Evolutionary conservation across 92 coral and sea anemone species (phyloP).

Genomic region (Actinostola sp.): DNA sequence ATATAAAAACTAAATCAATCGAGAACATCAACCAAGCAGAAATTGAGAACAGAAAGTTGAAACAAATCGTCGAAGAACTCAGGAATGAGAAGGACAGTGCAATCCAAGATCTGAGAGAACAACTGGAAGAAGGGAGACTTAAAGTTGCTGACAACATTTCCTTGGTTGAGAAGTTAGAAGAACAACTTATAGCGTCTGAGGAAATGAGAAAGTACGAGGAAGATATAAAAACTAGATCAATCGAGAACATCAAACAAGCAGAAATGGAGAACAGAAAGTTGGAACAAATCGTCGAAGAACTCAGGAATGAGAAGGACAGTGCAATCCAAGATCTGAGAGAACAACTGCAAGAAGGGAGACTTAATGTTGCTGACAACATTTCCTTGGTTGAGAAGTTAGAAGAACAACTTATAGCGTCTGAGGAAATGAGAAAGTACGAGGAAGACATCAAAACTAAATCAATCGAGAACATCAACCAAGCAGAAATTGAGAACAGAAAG

Average conservation of each 20-base stretch:
- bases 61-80: conserved; percentile 58
- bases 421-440: no score
- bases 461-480: no score
- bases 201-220: not conserved
- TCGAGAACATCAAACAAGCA: no score
- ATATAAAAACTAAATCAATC: conserved; percentile 67
- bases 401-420: no score
- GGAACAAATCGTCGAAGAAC: no score
- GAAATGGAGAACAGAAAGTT: no score
- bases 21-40: conserved; percentile 73
- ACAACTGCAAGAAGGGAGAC: not conserved
- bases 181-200: not conserved
- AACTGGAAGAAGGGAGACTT: no score
- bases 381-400: not conserved
- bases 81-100: conserved; percentile 74
- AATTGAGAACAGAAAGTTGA: conserved; percentile 68
- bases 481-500: no score
- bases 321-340: not conserved
- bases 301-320: not conserved
- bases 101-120: conserved; percentile 71
- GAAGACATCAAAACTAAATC: no score
- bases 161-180: not conserved
- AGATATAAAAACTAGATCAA: not conserved
- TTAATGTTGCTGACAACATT: not conserved
- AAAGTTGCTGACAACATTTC: no score